phyloP scores from a whole-genome alignment of 2,113 vertebrate genomes.

The Candoia aspera region DNA sequence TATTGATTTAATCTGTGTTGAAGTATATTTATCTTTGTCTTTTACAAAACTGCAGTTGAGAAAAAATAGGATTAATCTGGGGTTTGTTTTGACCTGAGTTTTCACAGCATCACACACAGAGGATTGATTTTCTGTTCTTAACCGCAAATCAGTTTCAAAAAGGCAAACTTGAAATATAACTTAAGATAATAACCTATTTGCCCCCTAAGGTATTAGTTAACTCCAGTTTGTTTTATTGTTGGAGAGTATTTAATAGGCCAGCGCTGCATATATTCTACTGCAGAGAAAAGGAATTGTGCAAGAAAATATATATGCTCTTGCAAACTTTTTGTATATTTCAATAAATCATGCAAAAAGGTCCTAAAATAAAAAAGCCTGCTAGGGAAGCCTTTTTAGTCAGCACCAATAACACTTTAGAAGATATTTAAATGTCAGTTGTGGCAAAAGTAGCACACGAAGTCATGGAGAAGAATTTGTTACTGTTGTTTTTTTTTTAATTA shows the following conservation, averaged over 20 bases:
- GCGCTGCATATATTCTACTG: neutral
- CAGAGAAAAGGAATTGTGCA: neutral
- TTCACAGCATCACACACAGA: neutral
- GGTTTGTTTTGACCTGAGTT: neutral
- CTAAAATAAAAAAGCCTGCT: neutral
- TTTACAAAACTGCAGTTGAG: neutral
- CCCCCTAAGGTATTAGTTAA: neutral
- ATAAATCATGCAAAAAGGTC: neutral
- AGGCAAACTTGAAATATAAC: neutral
- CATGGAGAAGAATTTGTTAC: neutral
- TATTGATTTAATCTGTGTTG: neutral
- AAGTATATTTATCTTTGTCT: neutral
- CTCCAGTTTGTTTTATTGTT: neutral
- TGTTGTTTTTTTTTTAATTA: neutral
- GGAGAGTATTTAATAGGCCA: neutral
- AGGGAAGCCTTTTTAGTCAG: neutral
- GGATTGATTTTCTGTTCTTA: neutral
- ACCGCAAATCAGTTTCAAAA: neutral
- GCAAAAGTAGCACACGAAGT: neutral
- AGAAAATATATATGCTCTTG: neutral
- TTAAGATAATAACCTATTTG: neutral
- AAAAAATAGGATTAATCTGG: slow-evolving; percentile 11
- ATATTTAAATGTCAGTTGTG: neutral
- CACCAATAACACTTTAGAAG: neutral
- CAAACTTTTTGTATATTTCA: neutral